phyloP scores from a whole-genome alignment of 2,888 invertebrate species.

The Apodemia duryi region DNA sequence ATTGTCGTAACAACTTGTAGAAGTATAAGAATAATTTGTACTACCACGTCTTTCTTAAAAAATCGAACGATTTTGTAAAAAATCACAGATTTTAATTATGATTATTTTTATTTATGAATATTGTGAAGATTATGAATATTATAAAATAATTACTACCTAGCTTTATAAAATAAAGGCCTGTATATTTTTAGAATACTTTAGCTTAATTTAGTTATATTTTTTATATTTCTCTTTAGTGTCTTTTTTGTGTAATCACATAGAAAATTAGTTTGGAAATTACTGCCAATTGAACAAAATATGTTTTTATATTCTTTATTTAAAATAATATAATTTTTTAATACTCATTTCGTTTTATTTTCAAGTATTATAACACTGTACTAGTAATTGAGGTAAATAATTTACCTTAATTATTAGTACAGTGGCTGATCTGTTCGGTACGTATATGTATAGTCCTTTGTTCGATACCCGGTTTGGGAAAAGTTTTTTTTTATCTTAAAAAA shows the following conservation, averaged over 20 bases:
- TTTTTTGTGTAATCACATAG: slow-evolving; percentile 38
- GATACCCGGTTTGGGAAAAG: too few relatives aligned
- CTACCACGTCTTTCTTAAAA: slow-evolving; percentile 39
- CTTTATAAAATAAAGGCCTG: slow-evolving; percentile 54
- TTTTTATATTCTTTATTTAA: slow-evolving; percentile 59
- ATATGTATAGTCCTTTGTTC: too few relatives aligned
- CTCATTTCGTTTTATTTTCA: slow-evolving; percentile 35
- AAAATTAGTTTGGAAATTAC: slow-evolving; percentile 48
- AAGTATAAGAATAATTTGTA: slow-evolving; percentile 36
- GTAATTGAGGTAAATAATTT: too few relatives aligned
- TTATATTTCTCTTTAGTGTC: too few relatives aligned
- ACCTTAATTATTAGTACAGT: slow-evolving; percentile 21
- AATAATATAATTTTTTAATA: slow-evolving; percentile 62
- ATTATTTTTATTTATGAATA: too few relatives aligned
- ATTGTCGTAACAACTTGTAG: slow-evolving; percentile 56
- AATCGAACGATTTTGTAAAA: slow-evolving; percentile 11
- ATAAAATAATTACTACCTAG: not conserved
- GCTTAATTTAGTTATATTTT: slow-evolving; percentile 28
- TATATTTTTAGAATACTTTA: slow-evolving; percentile 60
- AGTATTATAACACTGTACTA: slow-evolving; percentile 16
- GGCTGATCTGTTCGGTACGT: not conserved
- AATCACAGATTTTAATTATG: not conserved
- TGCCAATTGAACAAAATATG: slow-evolving; percentile 55
- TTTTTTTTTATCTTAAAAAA: too few relatives aligned
- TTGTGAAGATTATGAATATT: too few relatives aligned